These are phyloP conservation scores for Pogonus chalceus DNA, from an alignment of 1,140 invertebrate species.

Conservation along the genomic window DNA sequence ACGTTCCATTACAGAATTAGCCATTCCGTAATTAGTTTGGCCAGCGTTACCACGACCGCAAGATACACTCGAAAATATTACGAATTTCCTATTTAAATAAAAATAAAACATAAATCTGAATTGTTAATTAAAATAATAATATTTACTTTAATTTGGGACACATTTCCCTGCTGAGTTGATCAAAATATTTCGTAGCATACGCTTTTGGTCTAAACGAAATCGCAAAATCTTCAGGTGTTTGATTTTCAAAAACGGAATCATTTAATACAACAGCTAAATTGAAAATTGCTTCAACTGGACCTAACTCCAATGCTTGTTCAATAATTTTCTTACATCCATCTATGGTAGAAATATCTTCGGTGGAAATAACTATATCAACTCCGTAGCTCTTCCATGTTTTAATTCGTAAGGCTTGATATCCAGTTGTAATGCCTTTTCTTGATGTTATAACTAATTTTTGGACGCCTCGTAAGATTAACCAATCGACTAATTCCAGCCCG, in stretches of 20 bases:
- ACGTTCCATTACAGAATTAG: slow-evolving; percentile 64
- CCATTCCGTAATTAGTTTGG: slow-evolving; percentile 78
- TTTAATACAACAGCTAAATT: slow-evolving; percentile 66
- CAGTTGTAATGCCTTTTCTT: slow-evolving; percentile 61
- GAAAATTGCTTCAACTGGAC: slow-evolving; percentile 67
- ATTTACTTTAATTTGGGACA: slow-evolving; percentile 45
- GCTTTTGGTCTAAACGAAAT: slow-evolving; percentile 50
- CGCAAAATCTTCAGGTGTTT: slow-evolving; percentile 45
- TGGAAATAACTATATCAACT: slow-evolving; percentile 51
- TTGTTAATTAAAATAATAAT: background rate
- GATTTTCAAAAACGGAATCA: slow-evolving; percentile 52
- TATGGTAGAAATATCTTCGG: slow-evolving; percentile 49
- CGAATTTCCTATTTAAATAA: slow-evolving; percentile 41
- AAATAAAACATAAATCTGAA: background rate
- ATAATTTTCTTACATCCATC: slow-evolving; percentile 53
- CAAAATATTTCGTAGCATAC: slow-evolving; percentile 47
- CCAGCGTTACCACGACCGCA: slow-evolving; percentile 83
- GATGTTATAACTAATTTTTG: slow-evolving; percentile 71
- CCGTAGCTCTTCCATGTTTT: slow-evolving; percentile 54
- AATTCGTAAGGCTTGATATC: slow-evolving; percentile 63
- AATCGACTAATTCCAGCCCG: slow-evolving; percentile 81
- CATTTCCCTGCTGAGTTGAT: slow-evolving; percentile 43
- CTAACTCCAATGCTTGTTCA: slow-evolving; percentile 46
- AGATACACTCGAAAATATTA: slow-evolving; percentile 79
- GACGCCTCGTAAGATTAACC: slow-evolving; percentile 73